A percentile compares a stretch with the other conserved stretches of the same genome.
Evolutionary conservation across 2,797 vertebrate genomes (phyloP).

Genomic region (Schizothorax lantsangensis): DNA sequence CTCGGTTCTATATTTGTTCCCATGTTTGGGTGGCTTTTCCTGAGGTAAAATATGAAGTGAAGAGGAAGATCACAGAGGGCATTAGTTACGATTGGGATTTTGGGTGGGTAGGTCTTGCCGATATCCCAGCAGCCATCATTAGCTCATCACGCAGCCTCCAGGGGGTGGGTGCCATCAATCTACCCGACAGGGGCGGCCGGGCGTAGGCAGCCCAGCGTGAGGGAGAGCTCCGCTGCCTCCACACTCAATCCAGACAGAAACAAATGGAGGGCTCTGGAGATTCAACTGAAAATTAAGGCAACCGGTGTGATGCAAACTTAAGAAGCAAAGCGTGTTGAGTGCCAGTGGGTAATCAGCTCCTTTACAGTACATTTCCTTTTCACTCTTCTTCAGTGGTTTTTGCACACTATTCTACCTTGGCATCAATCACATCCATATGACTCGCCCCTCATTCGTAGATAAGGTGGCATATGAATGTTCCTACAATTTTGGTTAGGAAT

Average conservation of each 20-base stretch:
- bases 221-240: slow-evolving; percentile 32
- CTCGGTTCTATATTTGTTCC: neutral
- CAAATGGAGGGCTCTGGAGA: slow-evolving; percentile 43
- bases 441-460: neutral
- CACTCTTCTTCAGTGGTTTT: slow-evolving; percentile 4
- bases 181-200: slow-evolving; percentile 54
- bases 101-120: slow-evolving; percentile 31
- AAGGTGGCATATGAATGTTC: neutral
- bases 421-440: slow-evolving; percentile 21
- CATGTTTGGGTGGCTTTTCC: slow-evolving; percentile 13
- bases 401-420: neutral
- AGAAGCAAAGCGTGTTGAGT: slow-evolving; percentile 38
- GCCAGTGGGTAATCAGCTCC: slow-evolving; percentile 45
- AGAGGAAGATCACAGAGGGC: slow-evolving; percentile 39
- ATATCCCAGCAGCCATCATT: slow-evolving; percentile 57
- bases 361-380: slow-evolving; percentile 37
- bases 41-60: slow-evolving; percentile 2
- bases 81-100: slow-evolving; percentile 54
- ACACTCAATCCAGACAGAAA: slow-evolving; percentile 40
- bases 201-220: slow-evolving; percentile 40
- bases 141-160: slow-evolving; percentile 51
- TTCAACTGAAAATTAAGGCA: slow-evolving; percentile 46
- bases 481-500: neutral
- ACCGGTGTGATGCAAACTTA: slow-evolving; percentile 29
- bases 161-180: slow-evolving; percentile 60